Evolutionary conservation across 2,888 invertebrate genomes (phyloP).

Genomic region (Nomada goodeniana): DNA sequence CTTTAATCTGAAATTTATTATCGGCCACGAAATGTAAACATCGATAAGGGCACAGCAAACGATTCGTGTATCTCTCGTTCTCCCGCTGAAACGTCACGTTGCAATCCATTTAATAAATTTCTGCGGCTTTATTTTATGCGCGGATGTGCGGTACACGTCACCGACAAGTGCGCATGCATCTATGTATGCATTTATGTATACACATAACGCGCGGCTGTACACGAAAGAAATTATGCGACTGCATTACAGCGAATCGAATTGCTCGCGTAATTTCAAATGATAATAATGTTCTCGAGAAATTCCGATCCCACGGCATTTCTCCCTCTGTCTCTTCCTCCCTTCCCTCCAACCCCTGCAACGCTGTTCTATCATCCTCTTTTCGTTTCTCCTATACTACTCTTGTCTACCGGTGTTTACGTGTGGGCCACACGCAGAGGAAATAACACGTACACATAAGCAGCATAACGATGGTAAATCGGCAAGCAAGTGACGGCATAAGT

Average conservation of each 20-base stretch:
- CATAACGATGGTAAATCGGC: slow-evolving; percentile 30
- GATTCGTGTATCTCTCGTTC: background rate
- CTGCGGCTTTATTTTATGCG: slow-evolving; percentile 35
- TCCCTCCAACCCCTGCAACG: background rate
- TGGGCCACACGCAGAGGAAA: background rate
- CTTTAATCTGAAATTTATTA: slow-evolving; percentile 18
- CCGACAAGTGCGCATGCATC: background rate
- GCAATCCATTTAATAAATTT: slow-evolving; percentile 41
- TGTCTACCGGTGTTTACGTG: slow-evolving; percentile 14
- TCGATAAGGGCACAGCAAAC: slow-evolving; percentile 24
- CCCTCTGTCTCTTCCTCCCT: slow-evolving; percentile 16
- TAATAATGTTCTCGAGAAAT: slow-evolving; percentile 72
- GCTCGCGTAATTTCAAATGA: slow-evolving; percentile 69
- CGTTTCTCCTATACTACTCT: slow-evolving; percentile 2
- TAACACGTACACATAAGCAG: slow-evolving; percentile 4
- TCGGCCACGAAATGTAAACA: slow-evolving; percentile 3
- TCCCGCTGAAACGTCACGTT: background rate
- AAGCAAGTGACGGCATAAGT: slow-evolving; percentile 40
- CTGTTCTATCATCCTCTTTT: slow-evolving; percentile 12
- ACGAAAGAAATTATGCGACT: slow-evolving; percentile 57
- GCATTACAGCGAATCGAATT: slow-evolving; percentile 66
- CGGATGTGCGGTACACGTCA: background rate
- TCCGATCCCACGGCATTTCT: slow-evolving; percentile 73
- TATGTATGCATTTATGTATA: background rate
- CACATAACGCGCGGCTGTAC: slow-evolving; percentile 28